A percentile compares a stretch with the other conserved stretches of the same genome.
These are phyloP conservation scores for Eleutherodactylus coqui DNA, from an alignment of 2,797 vertebrate genomes.

Conservation along the genomic window DNA sequence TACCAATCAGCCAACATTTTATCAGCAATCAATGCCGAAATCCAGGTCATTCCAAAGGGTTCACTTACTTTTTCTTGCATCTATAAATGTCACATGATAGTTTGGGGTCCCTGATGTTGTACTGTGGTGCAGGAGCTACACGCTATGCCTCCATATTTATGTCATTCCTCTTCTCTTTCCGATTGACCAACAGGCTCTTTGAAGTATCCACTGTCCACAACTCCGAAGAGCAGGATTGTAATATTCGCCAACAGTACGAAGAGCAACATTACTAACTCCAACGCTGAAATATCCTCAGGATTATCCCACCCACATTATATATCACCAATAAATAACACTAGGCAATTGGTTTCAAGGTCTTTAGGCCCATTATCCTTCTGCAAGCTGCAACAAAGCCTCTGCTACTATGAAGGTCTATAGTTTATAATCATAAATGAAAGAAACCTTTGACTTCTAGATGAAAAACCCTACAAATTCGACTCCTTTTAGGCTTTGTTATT, in stretches of 20 bases:
- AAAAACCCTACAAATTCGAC: neutral
- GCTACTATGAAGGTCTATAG: slow-evolving; percentile 4
- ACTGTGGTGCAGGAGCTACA: neutral
- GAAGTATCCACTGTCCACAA: neutral
- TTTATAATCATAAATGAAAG: slow-evolving; percentile 12
- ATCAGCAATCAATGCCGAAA: too few species aligned
- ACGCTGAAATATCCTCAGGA: neutral
- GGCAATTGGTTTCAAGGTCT: slow-evolving; percentile 32
- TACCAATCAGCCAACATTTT: too few species aligned
- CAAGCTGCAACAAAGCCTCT: neutral
- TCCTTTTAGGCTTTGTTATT: slow-evolving; percentile 3
- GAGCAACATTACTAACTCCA: slow-evolving; percentile 5
- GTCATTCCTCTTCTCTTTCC: neutral
- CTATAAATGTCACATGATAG: neutral
- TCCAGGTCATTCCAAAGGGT: too few species aligned
- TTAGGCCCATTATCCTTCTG: neutral
- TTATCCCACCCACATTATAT: neutral
- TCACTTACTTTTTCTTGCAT: too few species aligned
- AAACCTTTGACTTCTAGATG: slow-evolving; percentile 21
- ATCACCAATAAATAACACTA: neutral
- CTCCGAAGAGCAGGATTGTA: neutral
- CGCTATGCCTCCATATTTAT: neutral
- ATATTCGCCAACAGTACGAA: neutral
- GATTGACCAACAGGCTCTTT: neutral
- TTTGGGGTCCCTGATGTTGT: neutral